Conservation (phyloP, 2,888 invertebrate species). For the Antitype chi region DNA sequence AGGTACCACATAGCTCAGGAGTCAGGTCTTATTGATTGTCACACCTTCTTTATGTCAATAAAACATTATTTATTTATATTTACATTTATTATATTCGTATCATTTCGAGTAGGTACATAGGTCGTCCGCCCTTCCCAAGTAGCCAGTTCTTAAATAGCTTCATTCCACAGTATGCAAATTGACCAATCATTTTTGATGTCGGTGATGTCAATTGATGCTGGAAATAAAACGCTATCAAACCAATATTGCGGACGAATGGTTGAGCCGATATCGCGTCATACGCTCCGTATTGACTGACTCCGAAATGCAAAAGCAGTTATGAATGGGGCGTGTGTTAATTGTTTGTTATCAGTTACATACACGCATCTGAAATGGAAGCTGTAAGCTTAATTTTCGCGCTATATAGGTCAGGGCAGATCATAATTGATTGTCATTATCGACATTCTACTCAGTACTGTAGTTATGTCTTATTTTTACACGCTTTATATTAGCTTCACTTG, state of each 20-base stretch:
- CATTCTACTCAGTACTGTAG: background rate
- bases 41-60: no score
- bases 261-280: constrained; percentile 56
- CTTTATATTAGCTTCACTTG: no score
- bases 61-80: no score
- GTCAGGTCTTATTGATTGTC: no score
- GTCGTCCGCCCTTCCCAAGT: background rate
- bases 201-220: constrained; percentile 50
- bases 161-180: constrained; percentile 40
- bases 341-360: constrained; percentile 46
- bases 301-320: constrained; percentile 57
- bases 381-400: constrained; percentile 17
- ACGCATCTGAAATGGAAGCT: constrained; percentile 33
- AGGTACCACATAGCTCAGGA: no score
- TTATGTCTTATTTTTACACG: background rate
- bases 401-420: constrained; percentile 7
- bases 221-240: constrained; percentile 62
- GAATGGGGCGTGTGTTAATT: constrained; percentile 57
- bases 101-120: background rate
- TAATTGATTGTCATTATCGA: background rate
- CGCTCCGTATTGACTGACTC: constrained; percentile 51
- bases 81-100: no score
- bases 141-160: constrained; percentile 38
- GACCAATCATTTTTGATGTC: constrained; percentile 54
- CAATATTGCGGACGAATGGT: constrained; percentile 63